Percentiles rank a stretch among this genome's conserved stretches.
These are phyloP conservation scores for Salvator merianae DNA, from an alignment of 2,113 vertebrate genomes.

Conservation along the genomic window DNA sequence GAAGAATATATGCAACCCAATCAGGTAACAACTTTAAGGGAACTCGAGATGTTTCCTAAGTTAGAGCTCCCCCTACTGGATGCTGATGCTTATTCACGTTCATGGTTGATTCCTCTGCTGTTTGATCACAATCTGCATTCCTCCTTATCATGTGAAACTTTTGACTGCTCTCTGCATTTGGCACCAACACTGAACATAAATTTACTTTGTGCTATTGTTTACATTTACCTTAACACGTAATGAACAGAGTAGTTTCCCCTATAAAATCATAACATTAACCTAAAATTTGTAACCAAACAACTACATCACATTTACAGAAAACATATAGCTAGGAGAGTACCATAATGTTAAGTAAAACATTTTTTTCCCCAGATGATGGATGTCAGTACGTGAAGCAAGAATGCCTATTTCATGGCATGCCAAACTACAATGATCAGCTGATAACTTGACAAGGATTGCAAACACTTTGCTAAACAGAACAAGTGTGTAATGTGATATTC, in stretches of 20 bases:
- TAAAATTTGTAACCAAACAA: neutral
- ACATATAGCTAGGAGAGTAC: neutral
- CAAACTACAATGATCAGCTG: constrained; percentile 1
- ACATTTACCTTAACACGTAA: neutral
- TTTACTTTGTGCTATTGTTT: neutral
- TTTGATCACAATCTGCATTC: neutral
- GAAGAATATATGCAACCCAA: constrained; percentile 86
- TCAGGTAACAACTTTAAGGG: constrained; percentile 65
- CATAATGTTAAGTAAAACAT: neutral
- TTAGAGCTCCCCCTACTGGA: constrained; percentile 79
- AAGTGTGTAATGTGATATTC: neutral
- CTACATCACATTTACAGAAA: neutral
- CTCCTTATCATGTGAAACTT: neutral
- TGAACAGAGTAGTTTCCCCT: neutral
- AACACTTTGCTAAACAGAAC: constrained; percentile 1
- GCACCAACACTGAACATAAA: neutral
- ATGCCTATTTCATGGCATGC: neutral
- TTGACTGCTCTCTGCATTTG: neutral
- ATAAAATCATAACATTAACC: neutral
- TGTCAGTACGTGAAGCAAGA: neutral
- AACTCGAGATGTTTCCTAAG: constrained; percentile 64
- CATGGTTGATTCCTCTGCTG: no score
- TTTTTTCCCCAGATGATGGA: no score
- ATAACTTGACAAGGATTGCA: neutral
- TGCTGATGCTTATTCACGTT: neutral